Percentiles rank a stretch among this genome's conserved stretches.
These are phyloP conservation scores for Artibeus jamaicensis DNA, from an alignment of 2,797 vertebrate genomes.

Conservation along the genomic window DNA sequence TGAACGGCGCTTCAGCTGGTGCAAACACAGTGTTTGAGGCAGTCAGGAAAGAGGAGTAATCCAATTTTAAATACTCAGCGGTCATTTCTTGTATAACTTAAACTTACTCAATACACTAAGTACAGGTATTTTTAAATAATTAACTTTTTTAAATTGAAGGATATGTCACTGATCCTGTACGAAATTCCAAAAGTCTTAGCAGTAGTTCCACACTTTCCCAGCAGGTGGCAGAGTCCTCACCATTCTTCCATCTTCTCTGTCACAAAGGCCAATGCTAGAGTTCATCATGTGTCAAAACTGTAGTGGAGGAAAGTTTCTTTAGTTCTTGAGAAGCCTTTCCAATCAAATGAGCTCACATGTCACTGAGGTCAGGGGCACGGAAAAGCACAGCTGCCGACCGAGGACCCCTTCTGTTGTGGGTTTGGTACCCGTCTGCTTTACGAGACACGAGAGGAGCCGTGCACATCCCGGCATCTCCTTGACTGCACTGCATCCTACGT, in stretches of 20 bases:
- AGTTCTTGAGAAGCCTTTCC: slow-evolving; percentile 35
- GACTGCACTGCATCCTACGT: not conserved
- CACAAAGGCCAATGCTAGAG: slow-evolving; percentile 84
- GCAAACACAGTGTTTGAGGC: not conserved
- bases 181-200: slow-evolving; percentile 19
- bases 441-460: not conserved
- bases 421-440: not conserved
- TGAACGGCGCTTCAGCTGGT: not conserved
- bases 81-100: slow-evolving; percentile 16
- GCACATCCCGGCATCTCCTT: not conserved
- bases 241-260: not conserved
- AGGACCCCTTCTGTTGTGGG: not conserved
- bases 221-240: not conserved
- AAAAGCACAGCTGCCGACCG: not conserved
- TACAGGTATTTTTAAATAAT: slow-evolving; percentile 60
- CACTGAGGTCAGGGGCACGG: too few species aligned
- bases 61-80: slow-evolving; percentile 29
- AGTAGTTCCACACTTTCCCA: not conserved
- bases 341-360: not conserved
- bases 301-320: slow-evolving; percentile 35
- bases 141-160: slow-evolving; percentile 48
- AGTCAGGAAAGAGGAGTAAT: slow-evolving; percentile 5
- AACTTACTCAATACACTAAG: slow-evolving; percentile 26
- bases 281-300: slow-evolving; percentile 90
- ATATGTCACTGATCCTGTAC: slow-evolving; percentile 35